These are phyloP conservation scores for Furcula furcula DNA, from an alignment of 2,888 invertebrate genomes.

Conservation along the genomic window DNA sequence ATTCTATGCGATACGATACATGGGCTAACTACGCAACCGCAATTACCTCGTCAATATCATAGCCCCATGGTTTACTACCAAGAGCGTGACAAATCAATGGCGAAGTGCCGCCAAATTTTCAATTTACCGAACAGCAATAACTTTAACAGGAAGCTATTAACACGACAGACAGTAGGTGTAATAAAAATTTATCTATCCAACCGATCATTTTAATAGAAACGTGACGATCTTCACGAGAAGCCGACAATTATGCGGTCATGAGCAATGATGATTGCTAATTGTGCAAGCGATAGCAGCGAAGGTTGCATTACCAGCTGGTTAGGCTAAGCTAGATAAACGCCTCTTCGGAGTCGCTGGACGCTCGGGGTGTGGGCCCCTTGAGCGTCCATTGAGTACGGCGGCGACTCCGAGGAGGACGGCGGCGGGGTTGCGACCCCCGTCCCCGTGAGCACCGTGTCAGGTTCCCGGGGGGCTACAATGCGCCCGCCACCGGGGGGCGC, in stretches of 20 bases:
- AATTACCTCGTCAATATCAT: neutral
- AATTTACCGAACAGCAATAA: slow-evolving; percentile 5
- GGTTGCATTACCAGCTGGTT: too few species aligned
- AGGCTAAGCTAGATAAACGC: too few species aligned
- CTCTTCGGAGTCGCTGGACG: too few species aligned
- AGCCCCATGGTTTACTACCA: neutral
- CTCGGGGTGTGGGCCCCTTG: too few species aligned
- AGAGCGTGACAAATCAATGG: neutral
- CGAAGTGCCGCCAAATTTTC: neutral
- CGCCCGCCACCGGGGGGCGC: too few species aligned
- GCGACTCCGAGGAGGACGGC: too few species aligned
- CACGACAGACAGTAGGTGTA: slow-evolving; percentile 14
- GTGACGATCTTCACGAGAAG: slow-evolving; percentile 25
- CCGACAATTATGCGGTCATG: slow-evolving; percentile 5
- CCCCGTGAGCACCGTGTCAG: too few species aligned
- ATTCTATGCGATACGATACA: too few species aligned
- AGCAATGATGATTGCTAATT: slow-evolving; percentile 7
- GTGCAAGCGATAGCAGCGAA: neutral
- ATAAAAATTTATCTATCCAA: slow-evolving; percentile 15
- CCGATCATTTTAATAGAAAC: slow-evolving; percentile 24
- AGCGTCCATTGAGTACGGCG: too few species aligned
- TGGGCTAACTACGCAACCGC: neutral
- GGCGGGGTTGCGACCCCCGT: too few species aligned
- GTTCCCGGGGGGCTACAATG: too few species aligned
- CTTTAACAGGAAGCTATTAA: slow-evolving; percentile 17